These are phyloP conservation scores for Drosophila equinoxialis DNA, from an alignment of 1,140 invertebrate genomes.

Conservation along the genomic window DNA sequence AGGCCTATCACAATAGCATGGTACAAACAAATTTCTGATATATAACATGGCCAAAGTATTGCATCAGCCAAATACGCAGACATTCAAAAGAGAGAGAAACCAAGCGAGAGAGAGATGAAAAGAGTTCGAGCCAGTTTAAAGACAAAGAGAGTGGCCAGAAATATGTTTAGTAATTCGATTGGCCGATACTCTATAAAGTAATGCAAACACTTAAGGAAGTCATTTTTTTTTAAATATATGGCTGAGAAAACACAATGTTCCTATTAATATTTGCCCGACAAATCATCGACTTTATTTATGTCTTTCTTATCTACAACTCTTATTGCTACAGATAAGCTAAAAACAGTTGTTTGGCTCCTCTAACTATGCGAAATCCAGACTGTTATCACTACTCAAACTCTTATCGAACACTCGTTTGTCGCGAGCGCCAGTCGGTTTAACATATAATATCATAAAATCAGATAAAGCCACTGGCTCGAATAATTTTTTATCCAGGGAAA, in stretches of 20 bases:
- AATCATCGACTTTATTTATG: slow-evolving; percentile 2
- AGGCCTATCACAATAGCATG: not conserved
- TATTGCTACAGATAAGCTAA: not conserved
- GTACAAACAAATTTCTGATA: slow-evolving; percentile 44
- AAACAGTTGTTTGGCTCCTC: not conserved
- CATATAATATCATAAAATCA: not conserved
- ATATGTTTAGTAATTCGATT: slow-evolving; percentile 18
- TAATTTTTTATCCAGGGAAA: no score
- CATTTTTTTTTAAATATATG: no score
- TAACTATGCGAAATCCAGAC: not conserved
- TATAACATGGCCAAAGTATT: slow-evolving; percentile 63
- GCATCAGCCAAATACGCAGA: slow-evolving; percentile 65
- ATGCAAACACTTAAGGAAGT: no score
- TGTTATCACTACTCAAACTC: not conserved
- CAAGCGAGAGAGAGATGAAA: slow-evolving; percentile 26
- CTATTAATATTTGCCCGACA: not conserved
- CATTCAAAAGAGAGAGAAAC: slow-evolving; percentile 5
- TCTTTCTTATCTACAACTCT: not conserved
- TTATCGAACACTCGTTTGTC: not conserved
- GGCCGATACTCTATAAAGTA: slow-evolving; percentile 28
- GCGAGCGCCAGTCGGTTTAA: not conserved
- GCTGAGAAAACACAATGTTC: no score
- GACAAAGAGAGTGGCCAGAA: slow-evolving; percentile 29
- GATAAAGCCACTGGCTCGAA: not conserved
- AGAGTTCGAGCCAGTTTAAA: slow-evolving; percentile 22